phyloP scores from a whole-genome alignment of 2,113 vertebrate genomes.

The Vimba vimba region DNA sequence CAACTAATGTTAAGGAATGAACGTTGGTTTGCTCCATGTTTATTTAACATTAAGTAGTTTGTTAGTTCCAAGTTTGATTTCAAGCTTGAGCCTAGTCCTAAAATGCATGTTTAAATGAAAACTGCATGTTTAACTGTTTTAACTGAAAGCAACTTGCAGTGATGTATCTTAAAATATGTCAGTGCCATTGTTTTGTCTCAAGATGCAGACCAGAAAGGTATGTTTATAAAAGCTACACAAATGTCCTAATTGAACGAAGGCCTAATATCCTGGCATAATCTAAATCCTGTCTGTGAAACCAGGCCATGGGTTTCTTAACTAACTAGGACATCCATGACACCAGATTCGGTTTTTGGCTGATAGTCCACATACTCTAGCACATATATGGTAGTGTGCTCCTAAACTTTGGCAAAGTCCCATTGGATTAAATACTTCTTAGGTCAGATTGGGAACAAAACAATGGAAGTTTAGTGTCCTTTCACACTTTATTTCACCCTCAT shows the following conservation, averaged over 20 bases:
- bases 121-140: no score
- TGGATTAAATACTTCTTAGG: not conserved
- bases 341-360: not conserved
- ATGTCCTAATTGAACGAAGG: no score
- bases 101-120: no score
- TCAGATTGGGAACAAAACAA: conserved; percentile 5
- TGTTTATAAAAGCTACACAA: no score
- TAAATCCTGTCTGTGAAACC: no score
- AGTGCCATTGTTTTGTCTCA: no score
- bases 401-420: not conserved
- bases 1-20: not conserved
- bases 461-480: not conserved
- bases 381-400: not conserved
- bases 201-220: no score
- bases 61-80: not conserved
- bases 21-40: not conserved
- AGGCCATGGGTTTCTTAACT: no score
- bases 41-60: not conserved
- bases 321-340: not conserved
- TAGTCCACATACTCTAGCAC: not conserved
- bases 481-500: conserved; percentile 12
- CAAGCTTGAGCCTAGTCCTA: no score
- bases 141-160: no score
- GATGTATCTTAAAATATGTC: no score
- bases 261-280: no score